Conservation (phyloP, 2,113 vertebrate genomes). For the Gadus chalcogrammus region DNA sequence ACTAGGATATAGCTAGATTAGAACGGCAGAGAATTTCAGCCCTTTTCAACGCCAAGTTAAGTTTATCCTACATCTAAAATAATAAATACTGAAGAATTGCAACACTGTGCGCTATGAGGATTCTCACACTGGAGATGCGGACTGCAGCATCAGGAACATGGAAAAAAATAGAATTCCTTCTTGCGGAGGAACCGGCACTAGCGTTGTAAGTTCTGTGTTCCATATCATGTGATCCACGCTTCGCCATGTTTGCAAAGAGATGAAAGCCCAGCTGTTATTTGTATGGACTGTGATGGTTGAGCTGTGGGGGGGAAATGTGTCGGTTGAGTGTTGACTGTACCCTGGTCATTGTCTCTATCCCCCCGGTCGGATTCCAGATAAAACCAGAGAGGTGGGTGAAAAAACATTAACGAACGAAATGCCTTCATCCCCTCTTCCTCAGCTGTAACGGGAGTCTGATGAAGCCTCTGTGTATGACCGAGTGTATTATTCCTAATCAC, state of each 20-base stretch:
- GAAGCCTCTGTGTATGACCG: not conserved
- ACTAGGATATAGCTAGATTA: not conserved
- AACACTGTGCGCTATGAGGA: not conserved
- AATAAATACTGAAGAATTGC: not conserved
- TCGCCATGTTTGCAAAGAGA: conserved; percentile 62
- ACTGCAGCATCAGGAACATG: conserved; percentile 14
- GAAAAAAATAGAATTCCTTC: not conserved
- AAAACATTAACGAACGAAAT: not conserved
- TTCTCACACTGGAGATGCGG: conserved; percentile 17
- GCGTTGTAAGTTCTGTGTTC: conserved; percentile 18
- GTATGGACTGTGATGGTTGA: conserved; percentile 31
- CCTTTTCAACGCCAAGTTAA: not conserved
- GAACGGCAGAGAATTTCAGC: not conserved
- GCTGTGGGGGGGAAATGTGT: conserved; percentile 13
- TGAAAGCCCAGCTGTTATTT: conserved; percentile 24
- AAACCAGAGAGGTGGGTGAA: conserved; percentile 41
- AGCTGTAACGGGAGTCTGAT: conserved; percentile 1
- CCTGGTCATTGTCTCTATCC: conserved; percentile 29
- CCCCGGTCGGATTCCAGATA: conserved; percentile 24
- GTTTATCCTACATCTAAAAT: not conserved
- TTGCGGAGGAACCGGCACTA: not conserved
- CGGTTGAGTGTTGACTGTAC: conserved; percentile 32
- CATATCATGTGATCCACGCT: conserved; percentile 54
- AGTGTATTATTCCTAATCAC: not conserved
- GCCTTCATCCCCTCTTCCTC: not conserved